Percentiles rank a stretch among this genome's conserved stretches.
phyloP scores from a whole-genome alignment of 2,888 invertebrate species.

The Parnassius mnemosyne region DNA sequence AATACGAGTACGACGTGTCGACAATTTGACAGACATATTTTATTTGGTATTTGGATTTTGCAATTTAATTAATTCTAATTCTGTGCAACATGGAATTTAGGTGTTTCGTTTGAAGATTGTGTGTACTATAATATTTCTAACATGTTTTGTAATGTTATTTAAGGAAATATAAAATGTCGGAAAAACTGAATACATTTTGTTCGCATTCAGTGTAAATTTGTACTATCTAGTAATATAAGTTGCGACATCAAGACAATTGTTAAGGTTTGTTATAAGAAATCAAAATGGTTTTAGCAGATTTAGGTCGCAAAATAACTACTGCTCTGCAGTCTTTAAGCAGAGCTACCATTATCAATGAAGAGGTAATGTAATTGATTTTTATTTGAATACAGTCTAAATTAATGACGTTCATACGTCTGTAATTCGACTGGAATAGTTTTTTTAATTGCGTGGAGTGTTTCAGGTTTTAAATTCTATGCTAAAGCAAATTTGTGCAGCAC shows the following conservation, averaged over 20 bases:
- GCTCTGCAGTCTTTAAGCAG: conserved; percentile 98
- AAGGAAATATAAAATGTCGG: conserved; percentile 16
- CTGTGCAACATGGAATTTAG: conserved; percentile 10
- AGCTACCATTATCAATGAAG: conserved; percentile 99
- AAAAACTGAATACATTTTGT: conserved; percentile 16
- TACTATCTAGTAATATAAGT: conserved; percentile 18
- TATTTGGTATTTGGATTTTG: too few relatives aligned
- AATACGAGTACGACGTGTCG: conserved; percentile 22
- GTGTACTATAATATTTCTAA: not conserved
- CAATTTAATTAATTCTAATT: conserved; percentile 1
- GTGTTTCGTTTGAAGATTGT: not conserved
- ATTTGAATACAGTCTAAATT: not conserved
- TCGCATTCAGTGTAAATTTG: conserved; percentile 9
- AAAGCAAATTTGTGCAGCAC: conserved; percentile 98
- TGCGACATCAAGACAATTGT: conserved; percentile 25
- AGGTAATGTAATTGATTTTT: conserved; percentile 79
- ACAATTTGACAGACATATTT: conserved; percentile 4
- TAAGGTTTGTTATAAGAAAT: conserved; percentile 33
- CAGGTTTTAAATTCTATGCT: conserved; percentile 99
- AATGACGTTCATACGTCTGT: not conserved
- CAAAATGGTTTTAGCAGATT: conserved; percentile 99
- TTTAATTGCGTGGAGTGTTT: conserved; percentile 29
- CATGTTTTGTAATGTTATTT: not conserved
- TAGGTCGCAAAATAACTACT: conserved; percentile 99
- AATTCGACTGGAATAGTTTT: not conserved